Evolutionary conservation across 2,113 vertebrate species (phyloP).

Genomic region (Aix galericulata): DNA sequence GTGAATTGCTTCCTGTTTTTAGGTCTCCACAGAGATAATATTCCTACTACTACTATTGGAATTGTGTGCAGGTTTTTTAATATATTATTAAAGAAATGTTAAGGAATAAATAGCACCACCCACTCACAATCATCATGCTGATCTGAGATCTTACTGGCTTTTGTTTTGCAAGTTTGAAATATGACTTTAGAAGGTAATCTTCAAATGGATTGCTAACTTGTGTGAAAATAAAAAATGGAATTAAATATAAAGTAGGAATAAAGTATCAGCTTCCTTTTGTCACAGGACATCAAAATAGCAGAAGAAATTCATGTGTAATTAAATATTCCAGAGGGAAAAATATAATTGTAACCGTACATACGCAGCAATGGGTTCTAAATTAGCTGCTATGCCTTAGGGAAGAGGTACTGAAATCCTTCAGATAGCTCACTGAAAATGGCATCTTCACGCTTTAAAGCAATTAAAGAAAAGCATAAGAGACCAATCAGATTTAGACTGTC

Average conservation of each 20-base stretch:
- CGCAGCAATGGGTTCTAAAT: not conserved
- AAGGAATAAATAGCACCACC: slow-evolving; percentile 4
- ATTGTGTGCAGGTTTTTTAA: not conserved
- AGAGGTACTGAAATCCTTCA: not conserved
- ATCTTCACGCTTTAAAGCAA: not conserved
- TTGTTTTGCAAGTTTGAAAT: not conserved
- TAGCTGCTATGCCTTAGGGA: not conserved
- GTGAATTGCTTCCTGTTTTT: slow-evolving; percentile 9
- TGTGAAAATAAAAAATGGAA: not conserved
- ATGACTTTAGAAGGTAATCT: not conserved
- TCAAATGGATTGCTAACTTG: not conserved
- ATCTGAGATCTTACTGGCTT: not conserved
- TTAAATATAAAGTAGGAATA: not conserved
- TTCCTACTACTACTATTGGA: slow-evolving; percentile 48
- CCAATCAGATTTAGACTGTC: not conserved
- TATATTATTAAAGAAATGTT: not conserved
- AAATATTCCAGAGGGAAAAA: not conserved
- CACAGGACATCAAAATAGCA: not conserved
- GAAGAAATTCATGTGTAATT: not conserved
- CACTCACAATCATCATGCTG: slow-evolving; percentile 2
- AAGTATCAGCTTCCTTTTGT: not conserved
- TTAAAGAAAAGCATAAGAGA: not conserved
- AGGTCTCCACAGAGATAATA: slow-evolving; percentile 11
- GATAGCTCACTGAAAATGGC: not conserved
- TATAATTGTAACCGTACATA: not conserved